Base-by-base conservation (phyloP, 1,140 invertebrate genomes). In the Drosophila novamexicana region DNA sequence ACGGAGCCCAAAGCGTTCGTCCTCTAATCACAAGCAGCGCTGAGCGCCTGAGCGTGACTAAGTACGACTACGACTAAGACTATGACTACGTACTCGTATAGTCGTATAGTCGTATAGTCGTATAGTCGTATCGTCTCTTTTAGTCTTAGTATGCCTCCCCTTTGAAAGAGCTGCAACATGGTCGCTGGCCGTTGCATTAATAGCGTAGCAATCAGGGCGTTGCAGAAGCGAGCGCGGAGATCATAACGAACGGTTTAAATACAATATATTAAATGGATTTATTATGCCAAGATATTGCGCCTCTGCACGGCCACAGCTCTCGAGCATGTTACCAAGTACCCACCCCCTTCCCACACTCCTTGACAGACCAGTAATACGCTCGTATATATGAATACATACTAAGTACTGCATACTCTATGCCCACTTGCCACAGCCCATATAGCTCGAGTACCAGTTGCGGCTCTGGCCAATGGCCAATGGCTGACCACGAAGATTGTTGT, bases 251-350 rank as follows among this genome's bases (percentile, higher is more conserved):
- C 82, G 82, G 82, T 82, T 86, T 86, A 75, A 86, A 82, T 88
- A 81, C 71, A 86, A 86, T 86, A 86, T 86, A 82, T 88, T 88
- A 88, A 86, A 86, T 82, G 83, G 83, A 86, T 86, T 86, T 82
- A 86, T 86, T 86, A 82, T 88, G 79, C 75, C 75, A 40, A 86
- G 82, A 85, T 77, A 86, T 86, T 84, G 80, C 75, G 80, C 75
- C 71, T 72, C 54, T 69, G 65, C 53, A 65, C 56, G 69, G 53
- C 47, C 50, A 5, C 40, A 44, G 56, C 56, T 58, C n/a, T 58
- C 12, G 39, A 54, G 39, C 62, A 54, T 65, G 50, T 44, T 54
- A 29, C 47, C 36, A 52, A 52, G 34, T 52, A 50, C 50, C 44
- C 16, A 8, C 44, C 44, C 44, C 44, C 16, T 9, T 0, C 22